These are phyloP conservation scores for Gallirallus australis DNA, from an alignment of 2,797 vertebrate species.

Conservation along the genomic window DNA sequence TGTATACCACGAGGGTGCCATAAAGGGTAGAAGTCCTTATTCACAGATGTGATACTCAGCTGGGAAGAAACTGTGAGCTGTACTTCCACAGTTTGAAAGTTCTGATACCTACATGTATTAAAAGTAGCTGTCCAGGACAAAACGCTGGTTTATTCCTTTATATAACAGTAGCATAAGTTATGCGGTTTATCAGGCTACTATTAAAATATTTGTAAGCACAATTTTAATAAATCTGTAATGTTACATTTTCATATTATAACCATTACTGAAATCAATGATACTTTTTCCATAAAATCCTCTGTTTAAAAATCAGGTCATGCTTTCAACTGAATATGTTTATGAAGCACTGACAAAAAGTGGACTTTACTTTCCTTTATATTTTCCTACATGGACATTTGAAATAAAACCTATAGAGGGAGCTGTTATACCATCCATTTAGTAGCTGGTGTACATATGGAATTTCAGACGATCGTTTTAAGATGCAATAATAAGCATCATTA, in stretches of 20 bases:
- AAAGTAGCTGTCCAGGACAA: background rate
- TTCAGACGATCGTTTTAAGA: background rate
- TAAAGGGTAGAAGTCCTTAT: background rate
- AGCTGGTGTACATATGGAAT: fast-evolving
- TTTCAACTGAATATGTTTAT: background rate
- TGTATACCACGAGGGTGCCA: background rate
- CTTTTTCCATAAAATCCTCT: background rate
- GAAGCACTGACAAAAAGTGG: background rate
- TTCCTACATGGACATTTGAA: background rate
- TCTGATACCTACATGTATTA: background rate
- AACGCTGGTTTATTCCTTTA: background rate
- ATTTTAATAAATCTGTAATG: background rate
- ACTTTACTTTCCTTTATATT: background rate
- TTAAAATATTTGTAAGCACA: background rate
- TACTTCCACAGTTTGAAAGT: background rate
- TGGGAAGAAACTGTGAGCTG: background rate
- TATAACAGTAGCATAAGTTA: background rate
- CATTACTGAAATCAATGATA: fast-evolving
- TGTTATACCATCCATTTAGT: background rate
- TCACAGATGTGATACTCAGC: background rate
- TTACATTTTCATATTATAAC: background rate
- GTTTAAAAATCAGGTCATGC: background rate
- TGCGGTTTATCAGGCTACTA: background rate
- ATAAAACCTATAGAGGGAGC: constrained; percentile 56
- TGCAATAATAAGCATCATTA: background rate